These are phyloP conservation scores for Diplogasteroides magnus DNA, from an alignment of 1,140 invertebrate species.

Conservation along the genomic window DNA sequence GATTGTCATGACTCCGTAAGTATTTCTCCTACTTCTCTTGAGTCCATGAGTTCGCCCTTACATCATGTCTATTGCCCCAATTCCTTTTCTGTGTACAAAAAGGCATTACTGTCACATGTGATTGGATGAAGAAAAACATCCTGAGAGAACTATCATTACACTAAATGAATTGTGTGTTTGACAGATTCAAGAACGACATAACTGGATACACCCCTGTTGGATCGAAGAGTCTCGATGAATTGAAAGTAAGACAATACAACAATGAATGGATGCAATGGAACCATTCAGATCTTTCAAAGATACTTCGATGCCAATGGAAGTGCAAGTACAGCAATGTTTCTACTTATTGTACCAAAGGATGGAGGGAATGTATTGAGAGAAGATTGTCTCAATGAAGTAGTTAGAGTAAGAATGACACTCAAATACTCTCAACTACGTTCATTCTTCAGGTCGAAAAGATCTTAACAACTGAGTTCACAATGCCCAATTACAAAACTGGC, in stretches of 20 bases:
- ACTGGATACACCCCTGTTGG: constrained; percentile 49
- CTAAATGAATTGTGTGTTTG: constrained; percentile 11
- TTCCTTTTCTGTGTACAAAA: constrained; percentile 18
- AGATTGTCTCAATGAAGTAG: constrained; percentile 35
- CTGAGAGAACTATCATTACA: too few relatives aligned
- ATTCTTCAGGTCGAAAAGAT: constrained; percentile 41
- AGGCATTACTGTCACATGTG: constrained; percentile 9
- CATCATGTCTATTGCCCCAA: constrained; percentile 24
- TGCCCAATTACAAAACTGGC: constrained; percentile 28
- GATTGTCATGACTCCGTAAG: constrained; percentile 43
- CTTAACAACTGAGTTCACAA: constrained; percentile 41
- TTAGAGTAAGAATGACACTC: constrained; percentile 26
- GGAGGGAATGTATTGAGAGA: constrained; percentile 40
- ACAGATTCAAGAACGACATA: constrained; percentile 48
- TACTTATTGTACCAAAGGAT: constrained; percentile 41
- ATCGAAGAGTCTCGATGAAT: constrained; percentile 41
- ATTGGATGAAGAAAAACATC: too few relatives aligned
- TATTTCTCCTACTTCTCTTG: constrained; percentile 1
- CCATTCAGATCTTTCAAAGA: constrained; percentile 25
- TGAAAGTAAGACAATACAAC: constrained; percentile 37
- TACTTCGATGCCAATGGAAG: constrained; percentile 19
- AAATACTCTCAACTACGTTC: background rate
- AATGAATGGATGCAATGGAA: constrained; percentile 39
- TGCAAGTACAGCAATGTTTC: constrained; percentile 24
- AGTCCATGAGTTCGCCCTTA: constrained; percentile 18